Base-by-base conservation (phyloP, 2,797 vertebrate species). In the Pygocentrus nattereri region DNA sequence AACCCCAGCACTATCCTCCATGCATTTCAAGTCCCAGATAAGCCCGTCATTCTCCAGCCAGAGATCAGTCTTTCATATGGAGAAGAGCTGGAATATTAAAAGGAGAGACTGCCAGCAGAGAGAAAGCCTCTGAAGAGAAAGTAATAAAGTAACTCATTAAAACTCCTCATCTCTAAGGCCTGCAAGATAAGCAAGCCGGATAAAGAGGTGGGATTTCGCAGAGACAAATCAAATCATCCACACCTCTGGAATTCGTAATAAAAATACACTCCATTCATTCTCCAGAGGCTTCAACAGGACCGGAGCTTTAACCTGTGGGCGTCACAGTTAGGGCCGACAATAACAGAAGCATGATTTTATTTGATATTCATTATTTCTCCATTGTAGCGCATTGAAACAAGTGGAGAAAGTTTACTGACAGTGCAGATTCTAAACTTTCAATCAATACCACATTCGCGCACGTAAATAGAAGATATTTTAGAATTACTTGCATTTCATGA, bases 101-200 rank as follows among this genome's bases (percentile, higher is more conserved):
- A 92, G 87, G 90, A 85, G 88, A 88, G 87, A 83, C 86, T 85
- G 86, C 82, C 18, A 70, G 86, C 79, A 71, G 85, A 87, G 85
- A 87, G 21, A 76, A 86, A 85, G 78, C 85, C 86, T 83, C 85
- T 75, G 89, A 78, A 79, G 88, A 91, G 84, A 84, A 77, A 56
- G 85, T 85, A 90, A 93, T 92, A 90, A 92, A 93, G 90, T 88
- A 88, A 90, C 91, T 94, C 90, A 94, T 94, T 94, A 94, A 93
- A 92, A 90, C 85, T 85, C 84, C 85, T 85, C 47, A 71, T 90
- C 90, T 91, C 89, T 58, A 86, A 90, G 90, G 87, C 86, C 81
- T 62, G 58, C 83, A 62, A 90, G 92, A 93, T 92, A 94, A 92
- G 90, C 80, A 89, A 41, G 81, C n/a, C 1, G 79, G 85, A 87